Evolutionary conservation across 2,797 vertebrate genomes (phyloP).

Genomic region (Spondyliosoma cantharus): DNA sequence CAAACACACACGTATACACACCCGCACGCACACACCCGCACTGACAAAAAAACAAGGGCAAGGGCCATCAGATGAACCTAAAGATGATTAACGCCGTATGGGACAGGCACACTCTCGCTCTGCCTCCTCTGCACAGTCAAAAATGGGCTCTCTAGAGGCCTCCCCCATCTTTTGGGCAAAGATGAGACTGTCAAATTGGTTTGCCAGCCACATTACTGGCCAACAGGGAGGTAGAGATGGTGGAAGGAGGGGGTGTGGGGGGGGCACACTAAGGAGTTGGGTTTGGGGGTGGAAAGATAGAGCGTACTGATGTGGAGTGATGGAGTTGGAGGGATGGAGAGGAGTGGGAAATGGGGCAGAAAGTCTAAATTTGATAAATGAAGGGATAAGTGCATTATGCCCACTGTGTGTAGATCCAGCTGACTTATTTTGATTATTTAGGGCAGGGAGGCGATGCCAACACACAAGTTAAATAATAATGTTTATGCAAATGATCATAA

Average conservation of each 20-base stretch:
- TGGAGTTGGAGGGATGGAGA: slow-evolving; percentile 54
- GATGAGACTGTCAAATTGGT: slow-evolving; percentile 98
- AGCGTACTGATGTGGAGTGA: slow-evolving; percentile 55
- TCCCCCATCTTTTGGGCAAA: slow-evolving; percentile 92
- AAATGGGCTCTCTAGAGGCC: slow-evolving; percentile 91
- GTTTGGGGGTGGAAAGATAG: slow-evolving; percentile 80
- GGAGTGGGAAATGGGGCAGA: slow-evolving; percentile 84
- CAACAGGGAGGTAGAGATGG: slow-evolving; percentile 84
- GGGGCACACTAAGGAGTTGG: slow-evolving; percentile 80
- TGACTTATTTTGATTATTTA: slow-evolving; percentile 56
- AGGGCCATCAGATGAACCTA: slow-evolving; percentile 90
- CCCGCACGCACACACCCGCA: slow-evolving; percentile 27
- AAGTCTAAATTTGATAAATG: slow-evolving; percentile 95
- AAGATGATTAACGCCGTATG: slow-evolving; percentile 96
- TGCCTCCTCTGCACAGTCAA: slow-evolving; percentile 92
- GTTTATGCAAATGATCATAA: slow-evolving; percentile 52
- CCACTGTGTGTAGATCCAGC: slow-evolving; percentile 58
- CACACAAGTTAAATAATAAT: slow-evolving; percentile 47
- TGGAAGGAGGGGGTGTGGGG: slow-evolving; percentile 16
- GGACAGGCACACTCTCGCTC: slow-evolving; percentile 86
- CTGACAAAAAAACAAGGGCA: slow-evolving; percentile 80
- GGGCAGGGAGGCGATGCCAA: slow-evolving; percentile 27
- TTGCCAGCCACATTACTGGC: slow-evolving; percentile 96
- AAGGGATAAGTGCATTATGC: slow-evolving; percentile 71
- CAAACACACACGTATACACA: slow-evolving; percentile 73